Conservation (phyloP, 2,888 invertebrate species). For the Dolichomitus sp. region DNA sequence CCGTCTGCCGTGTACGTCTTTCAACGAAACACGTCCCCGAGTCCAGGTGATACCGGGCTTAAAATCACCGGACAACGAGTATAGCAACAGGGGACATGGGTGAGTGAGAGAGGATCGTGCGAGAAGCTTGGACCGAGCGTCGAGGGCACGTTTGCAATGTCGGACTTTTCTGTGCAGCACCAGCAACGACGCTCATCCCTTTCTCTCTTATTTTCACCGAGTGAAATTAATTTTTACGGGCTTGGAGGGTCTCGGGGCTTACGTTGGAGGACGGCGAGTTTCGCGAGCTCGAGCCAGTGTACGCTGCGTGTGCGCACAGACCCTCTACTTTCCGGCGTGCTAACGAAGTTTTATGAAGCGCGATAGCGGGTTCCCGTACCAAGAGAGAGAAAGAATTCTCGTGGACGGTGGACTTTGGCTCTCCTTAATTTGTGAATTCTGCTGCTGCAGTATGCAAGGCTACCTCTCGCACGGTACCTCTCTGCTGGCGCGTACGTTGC, state of each 20-base stretch:
- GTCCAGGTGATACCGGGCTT: constrained; percentile 32
- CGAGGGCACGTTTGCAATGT: constrained; percentile 41
- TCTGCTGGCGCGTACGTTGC: constrained; percentile 24
- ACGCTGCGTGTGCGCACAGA: not conserved
- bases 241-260: constrained; percentile 40
- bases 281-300: constrained; percentile 24
- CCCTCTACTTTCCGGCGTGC: constrained; percentile 69
- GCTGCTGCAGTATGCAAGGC: constrained; percentile 67
- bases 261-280: constrained; percentile 46
- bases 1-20: constrained; percentile 51
- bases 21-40: constrained; percentile 36
- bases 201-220: constrained; percentile 44
- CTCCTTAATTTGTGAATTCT: constrained; percentile 85
- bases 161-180: constrained; percentile 23
- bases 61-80: constrained; percentile 47
- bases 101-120: constrained; percentile 8
- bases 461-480: constrained; percentile 43
- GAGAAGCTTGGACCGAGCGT: constrained; percentile 9
- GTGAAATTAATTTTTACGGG: constrained; percentile 78
- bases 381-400: constrained; percentile 49
- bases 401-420: constrained; percentile 79
- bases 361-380: constrained; percentile 75
- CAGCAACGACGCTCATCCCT: constrained; percentile 64
- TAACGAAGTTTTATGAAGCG: constrained; percentile 85
- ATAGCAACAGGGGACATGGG: not conserved